Evolutionary conservation across 2,113 vertebrate species (phyloP).

Genomic region (Beaufortia kweichowensis): DNA sequence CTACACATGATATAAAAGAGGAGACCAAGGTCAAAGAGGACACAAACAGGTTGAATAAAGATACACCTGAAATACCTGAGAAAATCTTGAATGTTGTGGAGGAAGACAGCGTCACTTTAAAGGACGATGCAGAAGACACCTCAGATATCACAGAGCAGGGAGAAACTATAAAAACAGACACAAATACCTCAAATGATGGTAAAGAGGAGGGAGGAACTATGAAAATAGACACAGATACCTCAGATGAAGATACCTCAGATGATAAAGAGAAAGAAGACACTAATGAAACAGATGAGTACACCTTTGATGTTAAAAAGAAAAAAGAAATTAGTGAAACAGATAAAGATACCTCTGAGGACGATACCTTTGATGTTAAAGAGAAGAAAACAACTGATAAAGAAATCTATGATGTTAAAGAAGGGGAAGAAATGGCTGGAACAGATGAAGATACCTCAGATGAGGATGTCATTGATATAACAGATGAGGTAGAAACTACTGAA

Average conservation of each 20-base stretch:
- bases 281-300: neutral
- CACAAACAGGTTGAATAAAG: neutral
- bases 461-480: neutral
- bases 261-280: neutral
- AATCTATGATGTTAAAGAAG: neutral
- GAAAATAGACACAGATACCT: neutral
- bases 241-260: neutral
- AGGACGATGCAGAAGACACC: neutral
- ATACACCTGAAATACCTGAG: constrained; percentile 12
- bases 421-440: neutral
- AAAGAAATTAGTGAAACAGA: neutral
- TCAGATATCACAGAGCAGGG: neutral
- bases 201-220: neutral
- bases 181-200: neutral
- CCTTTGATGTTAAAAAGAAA: neutral
- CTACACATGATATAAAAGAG: constrained; percentile 3
- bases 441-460: neutral
- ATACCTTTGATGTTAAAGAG: neutral
- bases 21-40: constrained; percentile 4
- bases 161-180: neutral
- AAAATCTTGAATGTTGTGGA: neutral
- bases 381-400: neutral
- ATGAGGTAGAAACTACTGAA: neutral
- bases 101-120: neutral
- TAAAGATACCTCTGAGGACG: neutral